These are phyloP conservation scores for Sebastes dallii DNA, from an alignment of 2,797 vertebrate species.

Conservation along the genomic window DNA sequence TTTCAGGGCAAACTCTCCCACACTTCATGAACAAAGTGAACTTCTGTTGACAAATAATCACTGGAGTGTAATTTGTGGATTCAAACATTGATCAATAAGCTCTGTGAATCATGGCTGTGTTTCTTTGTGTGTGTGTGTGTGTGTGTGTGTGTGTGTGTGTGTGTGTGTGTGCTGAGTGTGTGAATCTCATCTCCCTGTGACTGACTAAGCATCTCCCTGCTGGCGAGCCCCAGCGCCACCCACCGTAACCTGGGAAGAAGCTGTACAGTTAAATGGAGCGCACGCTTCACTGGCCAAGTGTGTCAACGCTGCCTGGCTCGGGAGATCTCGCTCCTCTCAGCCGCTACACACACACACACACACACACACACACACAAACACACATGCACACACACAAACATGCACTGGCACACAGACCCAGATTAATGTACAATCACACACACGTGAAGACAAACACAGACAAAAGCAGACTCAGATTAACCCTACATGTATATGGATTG, in stretches of 20 bases:
- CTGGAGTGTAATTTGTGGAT: slow-evolving; percentile 42
- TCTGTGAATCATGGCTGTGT: slow-evolving; percentile 16
- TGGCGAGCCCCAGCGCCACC: slow-evolving; percentile 28
- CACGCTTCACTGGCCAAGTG: slow-evolving; percentile 75
- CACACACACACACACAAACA: slow-evolving; percentile 14
- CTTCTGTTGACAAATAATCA: slow-evolving; percentile 39
- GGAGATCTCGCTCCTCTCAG: slow-evolving; percentile 58
- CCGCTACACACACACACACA: slow-evolving; percentile 33
- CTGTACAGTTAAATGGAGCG: slow-evolving; percentile 73
- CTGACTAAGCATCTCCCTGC: slow-evolving; percentile 31
- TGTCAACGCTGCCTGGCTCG: slow-evolving; percentile 59
- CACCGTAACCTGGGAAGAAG: slow-evolving; percentile 58
- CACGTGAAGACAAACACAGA: slow-evolving; percentile 1
- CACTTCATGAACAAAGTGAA: slow-evolving; percentile 4
- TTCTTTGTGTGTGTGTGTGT: background rate
- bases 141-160: slow-evolving; percentile 4
- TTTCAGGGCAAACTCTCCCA: slow-evolving; percentile 17
- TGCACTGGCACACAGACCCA: slow-evolving; percentile 34
- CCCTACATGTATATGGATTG: background rate
- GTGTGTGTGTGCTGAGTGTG: slow-evolving; percentile 10
- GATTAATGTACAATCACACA: slow-evolving; percentile 49
- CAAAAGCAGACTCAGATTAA: slow-evolving; percentile 21
- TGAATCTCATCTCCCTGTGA: slow-evolving; percentile 34
- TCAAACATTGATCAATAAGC: slow-evolving; percentile 37
- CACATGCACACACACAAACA: background rate